Base-by-base conservation (phyloP, 1,140 invertebrate genomes). In the Brachionus calyciflorus region DNA sequence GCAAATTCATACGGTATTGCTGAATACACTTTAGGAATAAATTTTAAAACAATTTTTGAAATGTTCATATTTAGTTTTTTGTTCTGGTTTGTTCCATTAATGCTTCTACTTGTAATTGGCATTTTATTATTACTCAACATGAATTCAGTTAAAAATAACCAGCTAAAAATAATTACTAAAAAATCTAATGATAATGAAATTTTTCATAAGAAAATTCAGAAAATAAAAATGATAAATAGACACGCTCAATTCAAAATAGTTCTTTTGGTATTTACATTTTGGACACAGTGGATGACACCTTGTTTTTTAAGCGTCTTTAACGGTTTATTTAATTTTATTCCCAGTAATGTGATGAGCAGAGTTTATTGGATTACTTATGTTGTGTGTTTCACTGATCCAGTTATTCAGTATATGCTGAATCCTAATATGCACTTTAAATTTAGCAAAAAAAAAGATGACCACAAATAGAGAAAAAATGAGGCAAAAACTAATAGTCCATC, bases 211-310 rank as follows among this genome's bases (percentile, higher is more conserved):
- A 26, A 57, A 57, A 57, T 28, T 14, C 24, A 37, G 9, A 37
- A n/a, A 10, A 17, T 57, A 9, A 57, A n/a, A n/a, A 3, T 4
- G 2, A 14, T 57, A 2, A 57, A 30, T 17, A 57, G 26, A 26
- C 53, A 57, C 17, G 26, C 53, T n/a, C 53, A 57, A 19, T 37
- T 57, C 9, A 57, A 57, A 57, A 57, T 57, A 28, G 26, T 57
- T 14, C 53, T 57, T 28, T 57, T 57, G 53, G 53, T 57, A 57
- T 57, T 57, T 57, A 57, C 53, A 28, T 57, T 57, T 57, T 57
- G 53, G 53, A 28, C 30, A 28, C 53, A 57, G 14, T 57, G 53
- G 53, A 30, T 26, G 14, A 57, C 30, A n/a, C 53, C 53, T 14
- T 57, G 53, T 2, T 4, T 14, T 14, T 26, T 57, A 28, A 28